These are phyloP conservation scores for Epinephelus lanceolatus DNA, from an alignment of 2,113 vertebrate genomes.

Conservation along the genomic window DNA sequence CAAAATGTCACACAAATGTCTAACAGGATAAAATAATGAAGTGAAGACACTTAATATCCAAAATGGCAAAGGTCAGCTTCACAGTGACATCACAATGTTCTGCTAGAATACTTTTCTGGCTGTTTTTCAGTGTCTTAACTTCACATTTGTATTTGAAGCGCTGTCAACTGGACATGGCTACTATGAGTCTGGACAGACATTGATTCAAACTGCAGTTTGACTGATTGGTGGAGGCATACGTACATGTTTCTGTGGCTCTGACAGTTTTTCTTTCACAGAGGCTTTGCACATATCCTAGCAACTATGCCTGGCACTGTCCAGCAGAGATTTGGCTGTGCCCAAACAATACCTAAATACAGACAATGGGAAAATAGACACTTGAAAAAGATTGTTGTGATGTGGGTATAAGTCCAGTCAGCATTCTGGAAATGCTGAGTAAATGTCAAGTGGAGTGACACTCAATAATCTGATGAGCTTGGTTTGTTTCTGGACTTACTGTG, in stretches of 20 bases:
- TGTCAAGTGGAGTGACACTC: background rate
- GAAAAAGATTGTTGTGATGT: background rate
- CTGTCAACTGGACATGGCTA: too few relatives aligned
- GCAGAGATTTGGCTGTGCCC: background rate
- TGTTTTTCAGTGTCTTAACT: too few relatives aligned
- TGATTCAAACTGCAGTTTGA: too few relatives aligned
- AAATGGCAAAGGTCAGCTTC: too few relatives aligned
- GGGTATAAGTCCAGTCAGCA: background rate
- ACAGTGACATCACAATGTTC: too few relatives aligned
- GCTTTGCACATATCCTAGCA: constrained; percentile 7
- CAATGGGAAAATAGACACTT: background rate
- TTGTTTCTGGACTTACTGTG: background rate
- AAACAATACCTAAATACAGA: constrained; percentile 28
- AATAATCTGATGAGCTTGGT: background rate
- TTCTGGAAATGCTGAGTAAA: constrained; percentile 24
- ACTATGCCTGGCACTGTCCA: constrained; percentile 3
- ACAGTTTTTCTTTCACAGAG: background rate
- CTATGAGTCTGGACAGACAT: too few relatives aligned
- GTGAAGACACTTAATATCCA: too few relatives aligned
- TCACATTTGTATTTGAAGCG: too few relatives aligned
- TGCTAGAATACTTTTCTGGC: too few relatives aligned
- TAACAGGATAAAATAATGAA: too few relatives aligned
- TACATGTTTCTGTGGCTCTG: background rate
- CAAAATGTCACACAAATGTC: too few relatives aligned
- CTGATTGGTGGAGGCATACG: too few relatives aligned